Base-by-base conservation (phyloP, 2,888 invertebrate genomes). In the Punctoribates punctum region DNA sequence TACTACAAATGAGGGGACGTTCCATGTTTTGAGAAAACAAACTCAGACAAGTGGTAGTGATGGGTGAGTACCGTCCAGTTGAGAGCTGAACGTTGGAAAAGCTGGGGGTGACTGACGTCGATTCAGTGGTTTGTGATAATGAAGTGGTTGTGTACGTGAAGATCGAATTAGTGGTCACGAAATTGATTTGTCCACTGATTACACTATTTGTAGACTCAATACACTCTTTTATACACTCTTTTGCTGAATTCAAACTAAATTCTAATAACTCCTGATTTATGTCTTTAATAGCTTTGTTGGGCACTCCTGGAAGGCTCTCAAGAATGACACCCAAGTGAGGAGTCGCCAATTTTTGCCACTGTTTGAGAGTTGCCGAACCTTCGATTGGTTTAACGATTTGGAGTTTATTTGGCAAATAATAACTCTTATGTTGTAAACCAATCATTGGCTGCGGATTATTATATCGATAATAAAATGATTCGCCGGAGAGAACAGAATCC, bases 281-380 rank as follows among this genome's bases (percentile, higher is more conserved):
- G 34, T 65, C 73, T 67, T 76, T 57, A 57, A 73, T 48, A 5
- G 78, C 79, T 78, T 75, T 78, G 42, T 78, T 79, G 65, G 78
- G 79, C 17, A 79, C 78, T 27, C 79, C 79, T 11, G 79, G 77
- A 46, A 76, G 75, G 17, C 46, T 67, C 83, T 96, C 96, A 77
- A 97, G 85, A 75, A 97, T 86, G 80, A 94, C 94, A 78, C 93
- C 92, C 11, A 76, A 25, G 20, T 92, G 93, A 13, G 97, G 97
- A 74, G 94, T 94, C 67, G 97, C 97, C 67, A 97, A 88, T 80
- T 93, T 91, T 76, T 94, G 92, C 97, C 97, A 97, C 80, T 95
- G 93, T 83, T 93, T 92, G 76, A 97, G 85, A 0, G 96, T 96
- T 82, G 92, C 90, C 0, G 96, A 96, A 15, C 96, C 95, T 85